Evolutionary conservation across 2,888 invertebrate species (phyloP), one percentile per base, ranked within the genome.

Genomic region (Drosophila rellima): DNA sequence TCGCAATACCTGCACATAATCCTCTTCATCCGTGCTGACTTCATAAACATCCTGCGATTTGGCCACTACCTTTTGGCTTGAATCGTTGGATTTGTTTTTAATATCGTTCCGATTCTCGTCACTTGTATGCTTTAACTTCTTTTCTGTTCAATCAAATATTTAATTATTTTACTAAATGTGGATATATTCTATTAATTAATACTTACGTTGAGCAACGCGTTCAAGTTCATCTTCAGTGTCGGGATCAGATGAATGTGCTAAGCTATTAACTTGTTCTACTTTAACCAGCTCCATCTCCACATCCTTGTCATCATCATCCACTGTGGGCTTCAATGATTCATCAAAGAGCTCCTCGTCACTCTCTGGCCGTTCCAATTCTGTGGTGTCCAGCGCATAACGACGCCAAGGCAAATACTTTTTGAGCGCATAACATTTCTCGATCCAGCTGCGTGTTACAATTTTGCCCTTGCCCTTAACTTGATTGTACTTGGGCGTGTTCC

Each of bases 401-500:
- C 93, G 85, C 93, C 93, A 92, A 2, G 92, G 91, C 10, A 92
- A 68, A 69, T 90, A 93, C 81, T 94, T 95, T 62, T 95, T 93
- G 55, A 94, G 92, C 13, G 85, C 90, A 80, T 94, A 93, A 81
- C 96, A 95, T 66, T 94, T 94, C 71, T 94, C 93, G 66, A 98
- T 93, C 98, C 98, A 98, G n/a, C 94, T 94, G 74, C 94, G 95
- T 20, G 92, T 94, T 2, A 96, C 95, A 62, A 95, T 96, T 73
- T 88, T 89, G 66, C 94, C 94, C 1, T 94, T 94, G 67, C 94
- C 94, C 78, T 94, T 94, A 2, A 96, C 96, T 92, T 96, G 94
- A 54, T 94, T 94, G 91, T 96, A 96, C 92, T 98, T 98, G 4
- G 98, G 98, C 5, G 98, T 98, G 92, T 96, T 96, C 5, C 94